Conservation (phyloP, 2,113 vertebrate species). For the Noturus placidus region DNA sequence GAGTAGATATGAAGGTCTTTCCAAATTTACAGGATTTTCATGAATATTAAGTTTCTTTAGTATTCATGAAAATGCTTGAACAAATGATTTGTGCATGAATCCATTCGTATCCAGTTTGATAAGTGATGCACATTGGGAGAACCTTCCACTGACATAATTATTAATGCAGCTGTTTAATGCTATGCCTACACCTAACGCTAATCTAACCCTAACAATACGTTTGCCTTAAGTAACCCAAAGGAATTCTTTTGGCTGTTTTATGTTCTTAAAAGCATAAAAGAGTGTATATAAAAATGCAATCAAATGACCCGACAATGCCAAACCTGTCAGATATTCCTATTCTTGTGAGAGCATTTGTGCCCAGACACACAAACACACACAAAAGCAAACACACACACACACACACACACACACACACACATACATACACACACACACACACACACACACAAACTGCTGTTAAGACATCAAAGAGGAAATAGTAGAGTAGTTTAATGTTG, state of each 20-base stretch:
- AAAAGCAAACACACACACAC: not conserved
- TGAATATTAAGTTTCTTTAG: not conserved
- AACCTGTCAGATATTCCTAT: not conserved
- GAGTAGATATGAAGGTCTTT: not conserved
- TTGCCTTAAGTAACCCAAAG: not conserved
- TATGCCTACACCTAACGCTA: not conserved
- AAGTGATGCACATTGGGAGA: not conserved
- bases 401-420: not conserved
- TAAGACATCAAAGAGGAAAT: conserved; percentile 4
- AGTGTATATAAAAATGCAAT: not conserved
- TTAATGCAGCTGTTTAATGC: not conserved
- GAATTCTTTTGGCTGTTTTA: not conserved
- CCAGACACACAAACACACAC: not conserved
- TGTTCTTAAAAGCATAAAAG: not conserved
- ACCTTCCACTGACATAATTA: not conserved
- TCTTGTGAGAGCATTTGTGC: not conserved
- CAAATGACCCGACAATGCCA: not conserved
- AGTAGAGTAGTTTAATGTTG: conserved; percentile 18
- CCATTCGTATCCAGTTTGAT: not conserved
- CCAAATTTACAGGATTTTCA: not conserved
- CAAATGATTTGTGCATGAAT: not conserved
- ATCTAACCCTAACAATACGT: not conserved
- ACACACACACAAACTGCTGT: not conserved
- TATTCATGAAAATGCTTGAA: not conserved
- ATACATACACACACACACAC: not conserved